These are phyloP conservation scores for Ectropis crepuscularia DNA, from an alignment of 2,888 invertebrate species.

Conservation along the genomic window DNA sequence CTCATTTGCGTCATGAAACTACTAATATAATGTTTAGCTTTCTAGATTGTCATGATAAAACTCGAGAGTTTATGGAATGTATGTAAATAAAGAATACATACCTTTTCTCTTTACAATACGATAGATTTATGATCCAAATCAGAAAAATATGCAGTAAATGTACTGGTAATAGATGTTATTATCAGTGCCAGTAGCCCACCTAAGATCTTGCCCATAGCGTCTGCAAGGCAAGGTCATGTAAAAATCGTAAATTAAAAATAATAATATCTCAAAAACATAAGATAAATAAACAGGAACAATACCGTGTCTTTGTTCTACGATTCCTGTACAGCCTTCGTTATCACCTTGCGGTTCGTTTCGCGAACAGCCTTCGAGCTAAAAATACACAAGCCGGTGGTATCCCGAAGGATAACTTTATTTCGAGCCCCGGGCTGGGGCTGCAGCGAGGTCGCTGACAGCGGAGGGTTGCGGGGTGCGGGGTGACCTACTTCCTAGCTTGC, in stretches of 20 bases:
- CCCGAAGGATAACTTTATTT: slow-evolving; percentile 50
- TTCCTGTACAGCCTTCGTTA: slow-evolving; percentile 38
- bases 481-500: slow-evolving; percentile 74
- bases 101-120: too few relatives aligned
- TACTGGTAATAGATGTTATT: too few relatives aligned
- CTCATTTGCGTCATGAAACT: too few relatives aligned
- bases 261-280: not conserved
- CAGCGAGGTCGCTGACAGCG: slow-evolving; percentile 38
- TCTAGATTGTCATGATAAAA: too few relatives aligned
- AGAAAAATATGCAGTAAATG: too few relatives aligned
- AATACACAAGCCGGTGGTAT: slow-evolving; percentile 47
- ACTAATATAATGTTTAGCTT: too few relatives aligned
- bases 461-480: slow-evolving; percentile 52
- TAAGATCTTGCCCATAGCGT: too few relatives aligned
- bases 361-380: slow-evolving; percentile 53
- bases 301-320: not conserved
- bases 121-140: too few relatives aligned
- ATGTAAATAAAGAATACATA: too few relatives aligned
- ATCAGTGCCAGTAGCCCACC: too few relatives aligned
- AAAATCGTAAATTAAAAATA: not conserved
- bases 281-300: slow-evolving; percentile 7
- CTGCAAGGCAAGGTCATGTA: not conserved
- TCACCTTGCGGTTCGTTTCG: slow-evolving; percentile 43
- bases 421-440: slow-evolving; percentile 38
- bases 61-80: too few relatives aligned